Evolutionary conservation across 1,140 invertebrate species (phyloP), one percentile per base, ranked within the genome.

Genomic region (Pseudomyrmex concolor): DNA sequence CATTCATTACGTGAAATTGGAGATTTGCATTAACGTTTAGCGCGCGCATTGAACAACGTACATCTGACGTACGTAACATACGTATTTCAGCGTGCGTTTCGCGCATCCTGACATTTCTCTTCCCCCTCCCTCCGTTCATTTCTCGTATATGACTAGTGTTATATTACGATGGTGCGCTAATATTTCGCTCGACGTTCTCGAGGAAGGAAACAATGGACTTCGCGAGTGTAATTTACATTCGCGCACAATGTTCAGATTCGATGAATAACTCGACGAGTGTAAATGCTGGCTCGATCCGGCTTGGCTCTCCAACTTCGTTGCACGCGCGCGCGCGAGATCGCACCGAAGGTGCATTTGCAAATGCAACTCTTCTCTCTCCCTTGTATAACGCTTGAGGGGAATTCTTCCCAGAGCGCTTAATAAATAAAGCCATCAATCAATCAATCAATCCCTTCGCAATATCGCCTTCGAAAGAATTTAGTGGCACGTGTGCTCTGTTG

Each of bases 101-200:
- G 34, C 34, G 34, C 34, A 34, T 34, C 5, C 34, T 34, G 34
- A 34, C 34, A 34, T 34, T 0, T 34, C 34, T 34, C 22, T 22
- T 1, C 34, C 5, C 34, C 0, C 5, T 7, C 5, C 0, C 5
- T 34, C 34, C 0, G 5, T 5, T 7, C 34, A n/a, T n/a, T n/a
- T n/a, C 3, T 71, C 43, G 15, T 19, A 43, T 54, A 71, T 71
- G 59, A 80, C 60, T 70, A 80, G 54, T 22, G 12, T 3, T 70
- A 25, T 71, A 60, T 60, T 71, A 34, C 19, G 54, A 34, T 34
- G 7, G 34, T 25, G 74, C 34, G 51, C 54, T 78, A 78, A 78
- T 80, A 70, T 71, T 71, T 80, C 71, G 43, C 54, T 50, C n/a
- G 15, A 60, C 66, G 19, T 80, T 70, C 66, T 71, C 66, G 66